Conservation (phyloP, 2,797 vertebrate genomes). For the Pristis pectinata region DNA sequence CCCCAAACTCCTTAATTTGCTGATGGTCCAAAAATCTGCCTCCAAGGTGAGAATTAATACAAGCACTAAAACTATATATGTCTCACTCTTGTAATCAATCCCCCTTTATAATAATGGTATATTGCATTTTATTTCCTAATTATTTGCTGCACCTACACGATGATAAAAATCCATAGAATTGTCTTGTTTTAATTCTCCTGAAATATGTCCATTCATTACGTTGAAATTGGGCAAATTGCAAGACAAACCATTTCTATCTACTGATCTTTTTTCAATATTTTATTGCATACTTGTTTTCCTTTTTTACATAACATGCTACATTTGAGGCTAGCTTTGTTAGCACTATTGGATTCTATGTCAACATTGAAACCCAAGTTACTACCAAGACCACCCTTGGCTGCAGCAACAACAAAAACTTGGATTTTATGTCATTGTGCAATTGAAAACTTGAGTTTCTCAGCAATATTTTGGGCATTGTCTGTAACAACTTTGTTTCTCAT, state of each 20-base stretch:
- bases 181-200: background rate
- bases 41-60: too few species aligned
- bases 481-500: background rate
- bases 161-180: too few species aligned
- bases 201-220: background rate
- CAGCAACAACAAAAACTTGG: too few species aligned
- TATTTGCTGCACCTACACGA: too few species aligned
- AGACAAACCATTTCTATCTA: background rate
- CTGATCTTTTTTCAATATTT: constrained; percentile 37
- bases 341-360: background rate
- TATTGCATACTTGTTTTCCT: background rate
- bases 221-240: background rate
- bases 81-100: too few species aligned
- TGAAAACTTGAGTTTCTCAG: background rate
- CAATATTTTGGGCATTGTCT: background rate
- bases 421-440: too few species aligned
- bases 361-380: background rate
- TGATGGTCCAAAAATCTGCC: too few species aligned
- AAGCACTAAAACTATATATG: too few species aligned
- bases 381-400: background rate
- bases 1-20: too few species aligned
- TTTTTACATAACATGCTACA: background rate
- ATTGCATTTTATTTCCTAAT: background rate
- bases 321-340: background rate
- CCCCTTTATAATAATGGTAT: too few species aligned